phyloP scores from a whole-genome alignment of 2,797 vertebrate genomes.

The Onychomys leucogaster region DNA sequence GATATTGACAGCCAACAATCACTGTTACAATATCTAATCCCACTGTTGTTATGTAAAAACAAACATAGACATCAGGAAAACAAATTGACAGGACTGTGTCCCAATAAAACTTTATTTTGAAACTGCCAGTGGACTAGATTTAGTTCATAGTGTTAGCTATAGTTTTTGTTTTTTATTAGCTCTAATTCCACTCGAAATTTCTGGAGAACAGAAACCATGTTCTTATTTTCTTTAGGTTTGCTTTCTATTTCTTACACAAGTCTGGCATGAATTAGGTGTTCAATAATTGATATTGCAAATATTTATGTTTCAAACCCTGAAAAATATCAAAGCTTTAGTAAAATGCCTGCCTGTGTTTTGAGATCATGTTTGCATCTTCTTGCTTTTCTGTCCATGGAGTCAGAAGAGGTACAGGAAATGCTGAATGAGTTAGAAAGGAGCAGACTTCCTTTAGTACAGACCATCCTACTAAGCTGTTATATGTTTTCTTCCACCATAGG shows the following conservation, averaged over 20 bases:
- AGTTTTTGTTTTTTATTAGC: not conserved
- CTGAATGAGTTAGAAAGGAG: not conserved
- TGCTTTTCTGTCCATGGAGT: slow-evolving; percentile 35
- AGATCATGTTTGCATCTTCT: not conserved
- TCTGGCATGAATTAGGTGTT: not conserved
- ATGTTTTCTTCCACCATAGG: slow-evolving; percentile 15
- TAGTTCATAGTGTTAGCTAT: not conserved
- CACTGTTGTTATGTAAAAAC: not conserved
- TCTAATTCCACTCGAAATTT: slow-evolving; percentile 12
- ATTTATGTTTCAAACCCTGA: not conserved
- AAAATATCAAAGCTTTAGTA: not conserved
- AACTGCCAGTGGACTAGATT: not conserved
- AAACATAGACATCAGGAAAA: not conserved
- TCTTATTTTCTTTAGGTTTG: slow-evolving; percentile 1
- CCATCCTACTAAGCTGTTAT: not conserved
- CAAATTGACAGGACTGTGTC: not conserved
- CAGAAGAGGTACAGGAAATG: not conserved
- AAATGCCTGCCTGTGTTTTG: not conserved
- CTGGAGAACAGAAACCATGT: not conserved
- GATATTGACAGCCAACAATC: not conserved
- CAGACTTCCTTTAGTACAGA: not conserved
- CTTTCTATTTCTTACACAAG: not conserved
- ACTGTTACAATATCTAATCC: not conserved
- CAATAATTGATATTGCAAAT: not conserved
- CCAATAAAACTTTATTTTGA: slow-evolving; percentile 23